Evolutionary conservation across 2,888 invertebrate genomes (phyloP).

Genomic region (Aspidiotus destructor): DNA sequence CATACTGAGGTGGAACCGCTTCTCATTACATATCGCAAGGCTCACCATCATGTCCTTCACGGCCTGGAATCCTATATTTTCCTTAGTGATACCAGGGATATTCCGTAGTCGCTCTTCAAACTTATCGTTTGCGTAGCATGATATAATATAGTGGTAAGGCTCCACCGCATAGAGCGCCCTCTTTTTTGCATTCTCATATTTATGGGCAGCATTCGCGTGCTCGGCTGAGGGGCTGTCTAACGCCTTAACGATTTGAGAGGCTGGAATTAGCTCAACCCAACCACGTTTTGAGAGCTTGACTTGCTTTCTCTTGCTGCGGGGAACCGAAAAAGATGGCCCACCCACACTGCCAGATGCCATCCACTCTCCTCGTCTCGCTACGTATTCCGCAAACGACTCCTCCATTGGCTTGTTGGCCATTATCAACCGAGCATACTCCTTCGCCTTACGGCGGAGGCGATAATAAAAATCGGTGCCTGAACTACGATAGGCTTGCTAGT

Average conservation of each 20-base stretch:
- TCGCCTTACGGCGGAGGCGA: not conserved
- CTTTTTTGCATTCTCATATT: too few species aligned
- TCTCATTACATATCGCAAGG: not conserved
- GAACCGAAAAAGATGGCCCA: too few species aligned
- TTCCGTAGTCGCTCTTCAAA: too few species aligned
- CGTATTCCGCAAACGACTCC: not conserved
- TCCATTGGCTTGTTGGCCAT: not conserved
- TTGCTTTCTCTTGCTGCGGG: too few species aligned
- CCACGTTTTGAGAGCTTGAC: too few species aligned
- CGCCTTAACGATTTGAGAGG: too few species aligned
- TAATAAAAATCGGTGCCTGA: not conserved
- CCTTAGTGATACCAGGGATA: not conserved
- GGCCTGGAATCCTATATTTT: not conserved
- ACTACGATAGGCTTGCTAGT: not conserved
- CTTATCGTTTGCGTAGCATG: too few species aligned
- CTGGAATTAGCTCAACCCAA: too few species aligned
- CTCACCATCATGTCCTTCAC: not conserved
- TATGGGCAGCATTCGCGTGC: too few species aligned
- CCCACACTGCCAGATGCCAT: not conserved
- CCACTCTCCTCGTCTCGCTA: not conserved
- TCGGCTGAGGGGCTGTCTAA: too few species aligned
- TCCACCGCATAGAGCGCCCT: not conserved
- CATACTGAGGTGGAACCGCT: not conserved
- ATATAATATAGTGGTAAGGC: not conserved
- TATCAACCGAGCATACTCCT: not conserved